Percentiles rank a stretch among this genome's conserved stretches.
These are phyloP conservation scores for Corvus moneduloides DNA, from an alignment of 2,113 vertebrate genomes.

Conservation along the genomic window DNA sequence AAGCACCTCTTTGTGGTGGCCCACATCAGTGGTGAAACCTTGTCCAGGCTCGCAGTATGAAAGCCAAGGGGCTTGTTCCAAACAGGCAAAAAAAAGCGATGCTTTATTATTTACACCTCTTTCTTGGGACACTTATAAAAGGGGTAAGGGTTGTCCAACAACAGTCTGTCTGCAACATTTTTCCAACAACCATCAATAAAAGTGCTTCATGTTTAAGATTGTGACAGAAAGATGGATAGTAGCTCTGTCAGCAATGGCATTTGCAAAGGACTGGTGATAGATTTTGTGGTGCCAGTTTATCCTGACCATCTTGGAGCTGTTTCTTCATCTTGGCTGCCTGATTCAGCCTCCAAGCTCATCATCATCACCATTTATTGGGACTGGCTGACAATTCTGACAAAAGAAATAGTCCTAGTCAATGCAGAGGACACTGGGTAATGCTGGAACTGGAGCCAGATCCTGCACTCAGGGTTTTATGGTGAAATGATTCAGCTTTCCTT, in stretches of 20 bases:
- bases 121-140: not conserved
- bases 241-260: not conserved
- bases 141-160: not conserved
- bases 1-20: not conserved
- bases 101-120: not conserved
- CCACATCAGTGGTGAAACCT: not conserved
- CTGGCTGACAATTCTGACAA: not conserved
- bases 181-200: not conserved
- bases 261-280: not conserved
- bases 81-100: not conserved
- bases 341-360: not conserved
- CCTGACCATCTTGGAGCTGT: not conserved
- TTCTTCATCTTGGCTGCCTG: conserved; percentile 16
- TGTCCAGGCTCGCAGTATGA: not conserved
- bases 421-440: not conserved
- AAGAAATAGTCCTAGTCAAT: not conserved
- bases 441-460: not conserved
- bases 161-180: not conserved
- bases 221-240: not conserved
- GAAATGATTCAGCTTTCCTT: not conserved
- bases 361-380: not conserved
- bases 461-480: not conserved
- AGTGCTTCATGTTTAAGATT: not conserved
- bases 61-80: not conserved
- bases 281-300: not conserved